Evolutionary conservation across 2,113 vertebrate genomes (phyloP), one percentile per base, ranked within the genome.

Genomic region (Heliornis fulica): DNA sequence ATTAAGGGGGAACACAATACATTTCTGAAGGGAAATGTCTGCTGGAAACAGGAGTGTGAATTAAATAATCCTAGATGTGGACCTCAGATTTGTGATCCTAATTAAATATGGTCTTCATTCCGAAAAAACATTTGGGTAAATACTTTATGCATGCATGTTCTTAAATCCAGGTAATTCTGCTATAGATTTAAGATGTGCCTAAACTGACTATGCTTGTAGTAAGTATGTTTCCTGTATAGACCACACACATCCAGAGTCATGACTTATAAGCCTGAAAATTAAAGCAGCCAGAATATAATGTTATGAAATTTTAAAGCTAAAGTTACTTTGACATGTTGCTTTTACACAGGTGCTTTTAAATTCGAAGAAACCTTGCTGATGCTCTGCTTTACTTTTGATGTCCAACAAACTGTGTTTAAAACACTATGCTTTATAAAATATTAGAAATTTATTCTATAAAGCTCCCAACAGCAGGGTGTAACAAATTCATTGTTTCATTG

Each of bases 261-360:
- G 56, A 71, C 15, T 66, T 21, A 79, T 28, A 66, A 78, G 7
- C 13, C 45, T 53, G 41, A 69, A 85, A 94, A 87, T 41, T 56
- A 93, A 34, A 83, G 10, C 12, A 74, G 66, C 12, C 6, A 10
- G 36, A 83, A 83, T 34, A 10, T 28, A 59, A 72, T n/a, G 40
- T n/a, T 69, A 48, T 3, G 40, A 21, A 91, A 71, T 53, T 94
- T 92, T 93, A 60, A 93, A 94, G 90, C 8, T 5, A 78, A 92
- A 94, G 31, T 23, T 76, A 81, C 48, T 79, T 82, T 87, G 25
- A 64, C 53, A 51, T 50, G 12, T 29, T 43, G 43, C 28, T 96
- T 91, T 61, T 51, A 93, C 56, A 76, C 68, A 94, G 61, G 83
- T 95, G 82, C n/a, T 88, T 95, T 79, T 89, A 61, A 79, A 72